Evolutionary conservation across 2,888 invertebrate species (phyloP), one percentile per base, ranked within the genome.

Genomic region (Bimastos eiseni): DNA sequence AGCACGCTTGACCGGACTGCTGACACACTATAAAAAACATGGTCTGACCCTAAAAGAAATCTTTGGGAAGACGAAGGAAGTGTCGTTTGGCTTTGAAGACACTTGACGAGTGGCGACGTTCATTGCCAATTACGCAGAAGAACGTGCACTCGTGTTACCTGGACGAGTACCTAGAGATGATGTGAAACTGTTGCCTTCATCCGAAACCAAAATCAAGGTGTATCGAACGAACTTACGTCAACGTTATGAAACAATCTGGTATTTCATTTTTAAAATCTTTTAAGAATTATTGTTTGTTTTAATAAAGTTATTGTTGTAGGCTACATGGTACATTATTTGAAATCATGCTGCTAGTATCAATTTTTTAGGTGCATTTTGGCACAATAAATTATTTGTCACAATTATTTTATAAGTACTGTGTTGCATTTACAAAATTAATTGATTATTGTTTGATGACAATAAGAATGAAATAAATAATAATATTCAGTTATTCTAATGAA

Each of bases 131-230:
- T 90, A 90, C 24, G 88, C 88, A 4, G 44, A 41, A 41, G 55
- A 41, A 24, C 88, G 88, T 88, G 38, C 88, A 1, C 84, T 90
- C 11, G 44, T 55, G 19, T 86, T 90, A 41, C 88, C 90, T n/a
- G 90, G 90, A n/a, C 24, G 90, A 36, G 86, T 41, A 30, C 90
- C 88, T 34, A 6, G 86, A 30, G 34, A 41, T 30, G 90, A 38
- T n/a, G 30, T 90, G 19, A 86, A 44, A n/a, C 34, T 90, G 33
- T 49, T 90, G 24, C 90, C 90, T 34, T 90, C 90, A 24, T 41
- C 90, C 17, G 49, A 90, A 30, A 88, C 88, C 30, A 84, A 90
- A 37, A n/a, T 33, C 24, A 70, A 90, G 33, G 90, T 90, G 34
- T 90, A 90, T 37, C 24, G n/a, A 33, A 41, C 24, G n/a, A 33